phyloP scores from a whole-genome alignment of 2,888 invertebrate species.

The Actias luna region DNA sequence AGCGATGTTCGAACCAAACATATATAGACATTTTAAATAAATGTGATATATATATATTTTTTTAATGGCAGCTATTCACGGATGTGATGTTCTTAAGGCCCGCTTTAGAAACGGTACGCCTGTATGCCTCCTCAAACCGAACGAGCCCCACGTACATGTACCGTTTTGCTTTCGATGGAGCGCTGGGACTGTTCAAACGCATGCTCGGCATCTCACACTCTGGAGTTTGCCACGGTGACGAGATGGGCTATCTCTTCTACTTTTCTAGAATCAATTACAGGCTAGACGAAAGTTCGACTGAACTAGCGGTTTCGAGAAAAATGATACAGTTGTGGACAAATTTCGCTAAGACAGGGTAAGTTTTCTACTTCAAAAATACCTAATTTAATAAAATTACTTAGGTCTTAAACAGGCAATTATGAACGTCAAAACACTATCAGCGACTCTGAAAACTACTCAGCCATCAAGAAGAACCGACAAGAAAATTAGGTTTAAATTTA shows the following conservation, averaged over 20 bases:
- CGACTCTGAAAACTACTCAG: too few species aligned
- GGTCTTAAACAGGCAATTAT: too few species aligned
- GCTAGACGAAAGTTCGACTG: conserved; percentile 81
- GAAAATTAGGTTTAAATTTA: too few species aligned
- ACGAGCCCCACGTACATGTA: conserved; percentile 82
- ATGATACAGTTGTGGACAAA: conserved; percentile 85
- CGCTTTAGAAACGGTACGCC: conserved; percentile 74
- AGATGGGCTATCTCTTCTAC: conserved; percentile 84
- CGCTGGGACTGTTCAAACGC: conserved; percentile 83
- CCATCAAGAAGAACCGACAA: too few species aligned
- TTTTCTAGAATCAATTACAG: conserved; percentile 84
- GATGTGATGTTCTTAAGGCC: conserved; percentile 84
- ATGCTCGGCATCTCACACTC: conserved; percentile 82
- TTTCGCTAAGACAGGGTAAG: conserved; percentile 84
- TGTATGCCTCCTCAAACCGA: conserved; percentile 59
- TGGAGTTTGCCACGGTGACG: conserved; percentile 84
- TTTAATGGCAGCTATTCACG: conserved; percentile 80
- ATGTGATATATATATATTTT: conserved; percentile 1
- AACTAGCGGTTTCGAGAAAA: conserved; percentile 79
- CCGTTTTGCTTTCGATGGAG: conserved; percentile 83
- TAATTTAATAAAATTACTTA: too few species aligned
- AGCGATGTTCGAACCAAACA: too few species aligned
- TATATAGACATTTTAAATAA: not conserved
- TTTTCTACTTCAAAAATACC: conserved; percentile 19
- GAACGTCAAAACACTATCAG: too few species aligned